Base-by-base conservation (phyloP, 2,888 invertebrate genomes). In the Drosophila barbarae region DNA sequence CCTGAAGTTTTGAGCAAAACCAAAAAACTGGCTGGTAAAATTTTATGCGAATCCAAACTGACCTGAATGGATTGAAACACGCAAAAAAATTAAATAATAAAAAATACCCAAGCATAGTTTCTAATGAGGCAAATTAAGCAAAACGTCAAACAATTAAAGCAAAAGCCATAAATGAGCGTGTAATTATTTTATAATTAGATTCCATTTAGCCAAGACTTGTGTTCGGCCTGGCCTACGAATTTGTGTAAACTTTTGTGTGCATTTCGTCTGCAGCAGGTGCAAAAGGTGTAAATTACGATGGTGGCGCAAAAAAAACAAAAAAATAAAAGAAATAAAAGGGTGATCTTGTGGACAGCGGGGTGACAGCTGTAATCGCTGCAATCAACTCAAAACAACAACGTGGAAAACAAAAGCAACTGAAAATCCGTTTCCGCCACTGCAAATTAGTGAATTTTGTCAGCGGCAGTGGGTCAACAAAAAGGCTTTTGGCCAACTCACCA, bases 141-240 rank as follows among this genome's bases (percentile, higher is more conserved):
- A 79, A 79, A 76, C 73, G 74, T 69, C 79, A 72, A 84, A 84
- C 79, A 84, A 79, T 79, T 79, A 84, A 82, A 78, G 72, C 84
- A 78, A 78, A 71, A 60, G 60, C 42, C 77, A 75, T 77, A 78
- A 71, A 80, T 85, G 84, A 81, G 82, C 82, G 78, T 72, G 74
- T 85, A 81, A 85, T 81, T 81, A 85, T 85, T 81, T 81, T 85
- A 76, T 81, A 81, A 85, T 81, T 81, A 81, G 85, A 81, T 81
- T 85, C 85, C 84, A 76, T 81, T 81, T 81, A 84, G 69, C 79
- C 59, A 67, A 72, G 73, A 70, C 75, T 58, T 63, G 50, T 61
- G 41, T 30, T 34, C 60, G 53, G 39, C 55, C 39, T 47, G 38
- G 42, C 58, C 21, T 50, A 71, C 55, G 60, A 61, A 54, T 69